Evolutionary conservation across 2,113 vertebrate genomes (phyloP).

Genomic region (Casuarius casuarius): DNA sequence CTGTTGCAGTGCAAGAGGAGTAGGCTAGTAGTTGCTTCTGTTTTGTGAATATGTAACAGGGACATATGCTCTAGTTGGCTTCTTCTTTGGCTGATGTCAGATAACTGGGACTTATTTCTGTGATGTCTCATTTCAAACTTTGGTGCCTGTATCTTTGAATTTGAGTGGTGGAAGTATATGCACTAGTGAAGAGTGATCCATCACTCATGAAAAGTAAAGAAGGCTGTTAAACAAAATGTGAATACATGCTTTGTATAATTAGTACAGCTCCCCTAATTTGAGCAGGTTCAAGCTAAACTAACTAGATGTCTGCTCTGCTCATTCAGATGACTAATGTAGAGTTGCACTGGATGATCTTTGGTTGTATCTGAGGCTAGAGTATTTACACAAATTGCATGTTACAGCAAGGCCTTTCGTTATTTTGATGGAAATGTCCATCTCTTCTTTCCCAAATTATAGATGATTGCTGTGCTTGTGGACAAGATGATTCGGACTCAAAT

Average conservation of each 20-base stretch:
- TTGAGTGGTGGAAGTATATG: background rate
- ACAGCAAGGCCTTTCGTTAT: background rate
- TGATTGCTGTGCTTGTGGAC: constrained; percentile 95
- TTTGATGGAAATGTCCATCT: background rate
- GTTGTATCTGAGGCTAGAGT: background rate
- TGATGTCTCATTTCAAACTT: background rate
- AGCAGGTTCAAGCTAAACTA: background rate
- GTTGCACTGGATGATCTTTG: background rate
- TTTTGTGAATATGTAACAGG: background rate
- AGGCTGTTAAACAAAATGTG: background rate
- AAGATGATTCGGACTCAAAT: constrained; percentile 98
- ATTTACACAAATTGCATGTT: background rate
- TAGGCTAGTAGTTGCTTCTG: background rate
- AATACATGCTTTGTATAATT: background rate
- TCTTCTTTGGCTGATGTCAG: background rate
- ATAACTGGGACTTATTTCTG: background rate
- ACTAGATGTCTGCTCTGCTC: background rate
- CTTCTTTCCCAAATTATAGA: constrained; percentile 76
- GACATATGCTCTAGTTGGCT: background rate
- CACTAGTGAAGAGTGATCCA: background rate
- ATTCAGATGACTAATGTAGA: background rate
- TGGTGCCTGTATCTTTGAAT: background rate
- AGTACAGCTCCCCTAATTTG: background rate
- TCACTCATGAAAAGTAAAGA: background rate
- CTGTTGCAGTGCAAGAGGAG: background rate